Percentiles rank a stretch among this genome's conserved stretches.
Conservation (phyloP, 2,113 vertebrate genomes). For the Forbesichthys papilliferus region DNA sequence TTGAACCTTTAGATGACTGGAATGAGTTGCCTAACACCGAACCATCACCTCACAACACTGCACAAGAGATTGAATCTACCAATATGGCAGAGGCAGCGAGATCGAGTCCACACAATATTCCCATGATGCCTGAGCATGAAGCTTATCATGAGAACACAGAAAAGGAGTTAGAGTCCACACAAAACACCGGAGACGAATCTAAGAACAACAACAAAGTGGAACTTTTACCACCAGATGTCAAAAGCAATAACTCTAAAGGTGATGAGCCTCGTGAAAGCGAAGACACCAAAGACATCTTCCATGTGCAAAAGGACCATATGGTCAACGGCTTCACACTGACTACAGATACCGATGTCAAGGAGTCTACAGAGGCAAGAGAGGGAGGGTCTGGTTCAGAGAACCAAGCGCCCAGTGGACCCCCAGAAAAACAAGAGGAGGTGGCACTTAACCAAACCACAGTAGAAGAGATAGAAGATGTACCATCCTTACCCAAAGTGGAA, state of each 20-base stretch:
- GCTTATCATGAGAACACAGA: background rate
- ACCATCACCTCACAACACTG: background rate
- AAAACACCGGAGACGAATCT: slow-evolving; percentile 1
- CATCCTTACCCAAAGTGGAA: slow-evolving; percentile 2
- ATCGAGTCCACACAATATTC: slow-evolving; percentile 20
- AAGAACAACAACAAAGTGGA: slow-evolving; percentile 16
- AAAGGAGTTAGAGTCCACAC: background rate
- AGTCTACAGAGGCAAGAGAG: slow-evolving; percentile 1
- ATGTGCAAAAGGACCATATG: slow-evolving; percentile 19
- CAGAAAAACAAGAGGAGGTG: slow-evolving; percentile 22
- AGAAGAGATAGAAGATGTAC: slow-evolving; percentile 9
- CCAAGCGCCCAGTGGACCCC: slow-evolving; percentile 8
- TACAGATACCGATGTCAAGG: slow-evolving; percentile 16
- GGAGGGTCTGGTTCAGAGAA: slow-evolving; percentile 14
- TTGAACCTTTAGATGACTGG: slow-evolving; percentile 72
- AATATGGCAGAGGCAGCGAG: slow-evolving; percentile 10
- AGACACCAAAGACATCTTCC: slow-evolving; percentile 6
- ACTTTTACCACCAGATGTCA: slow-evolving; percentile 13
- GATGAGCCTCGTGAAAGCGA: slow-evolving; percentile 5
- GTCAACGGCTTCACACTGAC: background rate
- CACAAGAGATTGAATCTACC: background rate
- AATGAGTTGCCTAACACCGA: slow-evolving; percentile 26
- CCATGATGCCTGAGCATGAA: background rate
- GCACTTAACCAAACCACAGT: background rate
- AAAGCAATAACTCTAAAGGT: slow-evolving; percentile 21